Percentiles rank a stretch among this genome's conserved stretches.
Evolutionary conservation across 2,113 vertebrate species (phyloP).

Genomic region (Spea multiplicata): DNA sequence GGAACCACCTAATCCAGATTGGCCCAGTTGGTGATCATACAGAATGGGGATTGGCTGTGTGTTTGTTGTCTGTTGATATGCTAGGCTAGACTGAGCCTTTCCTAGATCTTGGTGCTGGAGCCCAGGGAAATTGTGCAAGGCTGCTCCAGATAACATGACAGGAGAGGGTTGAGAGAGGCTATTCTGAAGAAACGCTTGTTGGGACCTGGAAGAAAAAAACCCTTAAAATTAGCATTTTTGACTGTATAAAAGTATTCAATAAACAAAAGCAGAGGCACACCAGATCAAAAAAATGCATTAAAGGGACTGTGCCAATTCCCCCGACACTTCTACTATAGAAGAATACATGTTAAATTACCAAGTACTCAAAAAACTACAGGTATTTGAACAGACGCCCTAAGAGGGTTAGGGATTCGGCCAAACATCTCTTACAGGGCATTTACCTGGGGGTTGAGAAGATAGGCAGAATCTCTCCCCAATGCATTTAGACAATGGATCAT

Average conservation of each 20-base stretch:
- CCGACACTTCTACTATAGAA: too few relatives aligned
- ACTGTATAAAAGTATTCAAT: background rate
- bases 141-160: slow-evolving; percentile 90
- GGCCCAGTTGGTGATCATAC: slow-evolving; percentile 91
- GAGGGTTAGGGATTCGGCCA: too few relatives aligned
- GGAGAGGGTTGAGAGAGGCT: slow-evolving; percentile 89
- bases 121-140: slow-evolving; percentile 89
- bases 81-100: slow-evolving; percentile 89
- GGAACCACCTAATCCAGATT: slow-evolving; percentile 91
- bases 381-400: too few relatives aligned
- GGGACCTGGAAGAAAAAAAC: slow-evolving; percentile 72
- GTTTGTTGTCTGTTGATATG: slow-evolving; percentile 92
- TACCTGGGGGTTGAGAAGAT: too few relatives aligned
- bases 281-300: background rate
- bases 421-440: too few relatives aligned
- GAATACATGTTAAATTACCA: too few relatives aligned
- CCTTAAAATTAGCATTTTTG: background rate
- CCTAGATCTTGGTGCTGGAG: slow-evolving; percentile 91
- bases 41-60: slow-evolving; percentile 95
- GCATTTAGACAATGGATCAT: too few relatives aligned
- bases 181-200: slow-evolving; percentile 96
- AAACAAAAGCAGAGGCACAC: background rate
- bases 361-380: too few relatives aligned
- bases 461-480: too few relatives aligned
- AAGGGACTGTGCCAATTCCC: too few relatives aligned